Conservation (phyloP, 2,113 vertebrate species). For the Casuarius casuarius region DNA sequence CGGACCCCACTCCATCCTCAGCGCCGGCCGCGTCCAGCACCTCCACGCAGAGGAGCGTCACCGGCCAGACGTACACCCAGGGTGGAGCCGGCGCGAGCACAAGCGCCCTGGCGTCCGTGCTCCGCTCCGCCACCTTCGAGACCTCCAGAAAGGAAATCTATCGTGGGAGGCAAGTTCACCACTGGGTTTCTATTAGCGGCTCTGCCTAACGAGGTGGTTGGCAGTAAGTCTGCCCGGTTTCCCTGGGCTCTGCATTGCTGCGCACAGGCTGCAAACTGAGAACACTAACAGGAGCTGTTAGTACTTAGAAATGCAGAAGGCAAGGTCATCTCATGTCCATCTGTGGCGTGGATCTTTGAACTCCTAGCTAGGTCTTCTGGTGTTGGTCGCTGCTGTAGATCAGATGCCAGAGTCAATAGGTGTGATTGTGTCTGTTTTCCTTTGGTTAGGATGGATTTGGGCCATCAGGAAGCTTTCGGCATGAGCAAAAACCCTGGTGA, state of each 20-base stretch:
- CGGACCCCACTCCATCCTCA: neutral
- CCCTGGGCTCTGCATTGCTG: rapidly evolving
- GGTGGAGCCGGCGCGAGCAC: neutral
- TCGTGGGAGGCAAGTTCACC: neutral
- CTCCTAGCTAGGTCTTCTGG: neutral
- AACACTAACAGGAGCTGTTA: rapidly evolving
- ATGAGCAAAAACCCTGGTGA: neutral
- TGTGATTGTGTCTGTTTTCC: neutral
- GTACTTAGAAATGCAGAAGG: neutral
- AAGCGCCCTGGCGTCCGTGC: neutral
- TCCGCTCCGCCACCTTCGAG: neutral
- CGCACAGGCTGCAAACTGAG: neutral
- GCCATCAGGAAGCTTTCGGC: neutral
- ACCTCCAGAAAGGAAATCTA: neutral
- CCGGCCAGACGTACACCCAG: neutral
- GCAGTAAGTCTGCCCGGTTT: rapidly evolving
- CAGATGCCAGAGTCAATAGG: neutral
- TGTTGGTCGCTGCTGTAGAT: neutral
- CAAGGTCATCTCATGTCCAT: rapidly evolving
- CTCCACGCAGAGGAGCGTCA: neutral
- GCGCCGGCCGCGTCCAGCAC: neutral
- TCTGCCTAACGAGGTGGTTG: neutral
- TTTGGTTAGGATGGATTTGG: rapidly evolving
- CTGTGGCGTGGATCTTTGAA: neutral
- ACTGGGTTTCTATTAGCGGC: rapidly evolving